phyloP scores from a whole-genome alignment of 2,797 vertebrate genomes.

The Ibycter americanus region DNA sequence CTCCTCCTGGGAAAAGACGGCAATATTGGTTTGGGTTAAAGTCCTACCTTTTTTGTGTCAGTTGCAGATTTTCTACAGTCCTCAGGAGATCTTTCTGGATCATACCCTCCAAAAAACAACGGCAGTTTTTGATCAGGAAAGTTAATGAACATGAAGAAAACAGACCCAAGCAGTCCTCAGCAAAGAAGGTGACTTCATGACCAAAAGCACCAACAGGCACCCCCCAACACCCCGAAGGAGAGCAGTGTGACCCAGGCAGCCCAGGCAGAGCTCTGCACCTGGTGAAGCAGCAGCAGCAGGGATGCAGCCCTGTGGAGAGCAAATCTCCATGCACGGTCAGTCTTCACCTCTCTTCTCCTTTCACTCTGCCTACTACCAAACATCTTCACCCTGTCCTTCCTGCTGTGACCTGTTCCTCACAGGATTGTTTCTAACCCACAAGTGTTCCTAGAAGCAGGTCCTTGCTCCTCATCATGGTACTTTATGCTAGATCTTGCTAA shows the following conservation, averaged over 20 bases:
- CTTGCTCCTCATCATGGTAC: fast-evolving
- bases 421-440: background rate
- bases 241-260: background rate
- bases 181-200: background rate
- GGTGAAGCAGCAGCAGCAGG: background rate
- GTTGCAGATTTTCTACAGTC: background rate
- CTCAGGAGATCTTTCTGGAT: background rate
- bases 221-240: background rate
- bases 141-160: background rate
- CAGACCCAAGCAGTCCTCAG: background rate
- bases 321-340: fast-evolving
- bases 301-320: background rate
- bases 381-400: background rate
- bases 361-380: background rate
- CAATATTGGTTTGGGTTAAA: background rate
- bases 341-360: background rate
- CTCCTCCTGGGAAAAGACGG: constrained; percentile 10
- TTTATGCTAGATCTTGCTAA: background rate
- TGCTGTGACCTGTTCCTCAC: background rate
- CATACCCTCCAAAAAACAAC: background rate
- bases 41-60: background rate
- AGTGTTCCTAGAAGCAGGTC: background rate
- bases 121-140: background rate
- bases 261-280: background rate
- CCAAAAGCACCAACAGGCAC: background rate